Conservation (phyloP, 1,140 invertebrate species). For the Diorhabda carinulata region DNA sequence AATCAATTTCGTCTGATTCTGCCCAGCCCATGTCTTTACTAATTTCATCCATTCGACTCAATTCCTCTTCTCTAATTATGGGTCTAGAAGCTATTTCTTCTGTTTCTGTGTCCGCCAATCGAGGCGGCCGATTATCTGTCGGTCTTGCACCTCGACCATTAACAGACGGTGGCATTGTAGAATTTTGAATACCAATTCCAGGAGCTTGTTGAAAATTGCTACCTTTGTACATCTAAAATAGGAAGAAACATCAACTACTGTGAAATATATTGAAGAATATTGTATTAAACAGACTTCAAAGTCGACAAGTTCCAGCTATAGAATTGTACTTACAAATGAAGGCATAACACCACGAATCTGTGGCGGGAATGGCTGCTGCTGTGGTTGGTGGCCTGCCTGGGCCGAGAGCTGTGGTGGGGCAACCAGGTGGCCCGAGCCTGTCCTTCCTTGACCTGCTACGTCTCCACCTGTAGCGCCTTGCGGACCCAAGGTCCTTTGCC, state of each 20-base stretch:
- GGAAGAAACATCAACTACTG: neutral
- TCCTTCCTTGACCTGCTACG: constrained; percentile 31
- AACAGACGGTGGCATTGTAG: constrained; percentile 28
- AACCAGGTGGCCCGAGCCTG: constrained; percentile 51
- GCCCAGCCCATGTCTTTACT: constrained; percentile 87
- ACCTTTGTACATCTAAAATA: constrained; percentile 37
- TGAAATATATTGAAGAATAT: no score
- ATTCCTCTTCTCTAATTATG: constrained; percentile 88
- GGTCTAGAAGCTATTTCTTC: constrained; percentile 62
- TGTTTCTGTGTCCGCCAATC: constrained; percentile 41
- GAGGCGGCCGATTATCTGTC: constrained; percentile 37
- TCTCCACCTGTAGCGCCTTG: constrained; percentile 23
- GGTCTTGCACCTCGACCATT: constrained; percentile 24
- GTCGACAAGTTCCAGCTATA: neutral
- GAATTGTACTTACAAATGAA: constrained; percentile 54
- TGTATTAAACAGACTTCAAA: no score
- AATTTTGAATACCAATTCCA: constrained; percentile 39
- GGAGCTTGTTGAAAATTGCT: constrained; percentile 26
- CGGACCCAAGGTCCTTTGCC: constrained; percentile 51
- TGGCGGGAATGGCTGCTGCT: constrained; percentile 50
- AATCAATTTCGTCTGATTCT: constrained; percentile 88
- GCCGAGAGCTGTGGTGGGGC: constrained; percentile 59
- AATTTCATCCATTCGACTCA: constrained; percentile 88
- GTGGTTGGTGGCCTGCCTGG: constrained; percentile 60
- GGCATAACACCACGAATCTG: constrained; percentile 72